Percentiles rank a stretch among this genome's conserved stretches.
Conservation (phyloP, 2,888 invertebrate genomes). For the Noctua janthina region DNA sequence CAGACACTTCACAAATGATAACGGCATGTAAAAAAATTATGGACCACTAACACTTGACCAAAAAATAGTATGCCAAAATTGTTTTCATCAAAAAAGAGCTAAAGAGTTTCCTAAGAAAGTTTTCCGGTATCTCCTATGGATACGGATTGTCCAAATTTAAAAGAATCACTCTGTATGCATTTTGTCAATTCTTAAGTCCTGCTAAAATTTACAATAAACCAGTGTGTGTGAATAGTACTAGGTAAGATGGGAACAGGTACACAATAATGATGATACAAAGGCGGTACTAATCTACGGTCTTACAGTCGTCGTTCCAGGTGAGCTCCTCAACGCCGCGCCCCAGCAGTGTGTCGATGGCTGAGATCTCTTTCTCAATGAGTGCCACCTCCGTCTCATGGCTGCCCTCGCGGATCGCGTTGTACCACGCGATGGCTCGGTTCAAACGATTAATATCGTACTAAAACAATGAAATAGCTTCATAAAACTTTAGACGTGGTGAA, state of each 20-base stretch:
- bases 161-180: not conserved
- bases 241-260: not conserved
- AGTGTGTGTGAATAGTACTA: not conserved
- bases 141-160: not conserved
- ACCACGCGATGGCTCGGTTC: conserved; percentile 93
- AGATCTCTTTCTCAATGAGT: conserved; percentile 94
- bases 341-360: conserved; percentile 93
- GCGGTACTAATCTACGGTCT: conserved; percentile 66
- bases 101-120: not conserved
- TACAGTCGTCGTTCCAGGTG: conserved; percentile 96
- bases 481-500: not conserved
- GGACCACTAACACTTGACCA: not conserved
- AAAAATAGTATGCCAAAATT: not conserved
- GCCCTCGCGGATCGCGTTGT: conserved; percentile 94
- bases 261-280: not conserved
- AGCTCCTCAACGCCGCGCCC: conserved; percentile 92
- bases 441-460: conserved; percentile 90
- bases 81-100: not conserved
- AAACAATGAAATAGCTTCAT: conserved; percentile 1
- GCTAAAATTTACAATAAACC: not conserved
- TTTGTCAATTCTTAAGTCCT: not conserved
- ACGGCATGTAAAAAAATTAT: too few relatives aligned
- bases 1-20: too few relatives aligned
- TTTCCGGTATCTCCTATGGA: not conserved
- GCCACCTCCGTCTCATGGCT: conserved; percentile 94